Conservation (phyloP, 2,797 vertebrate genomes). For the Dermochelys coriacea region DNA sequence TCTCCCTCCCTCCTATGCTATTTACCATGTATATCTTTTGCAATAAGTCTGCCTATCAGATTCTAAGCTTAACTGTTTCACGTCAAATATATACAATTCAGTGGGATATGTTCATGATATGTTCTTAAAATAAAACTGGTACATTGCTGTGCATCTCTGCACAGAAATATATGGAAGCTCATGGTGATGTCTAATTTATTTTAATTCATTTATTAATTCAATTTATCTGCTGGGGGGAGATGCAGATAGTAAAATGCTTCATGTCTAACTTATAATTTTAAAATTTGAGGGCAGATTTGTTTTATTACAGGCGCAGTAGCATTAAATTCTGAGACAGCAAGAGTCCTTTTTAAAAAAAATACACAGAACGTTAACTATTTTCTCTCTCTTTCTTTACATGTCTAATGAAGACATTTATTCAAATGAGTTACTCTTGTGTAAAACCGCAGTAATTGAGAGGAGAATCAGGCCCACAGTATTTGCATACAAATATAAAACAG, state of each 20-base stretch:
- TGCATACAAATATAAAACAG: background rate
- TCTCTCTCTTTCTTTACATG: rapidly evolving
- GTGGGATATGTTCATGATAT: background rate
- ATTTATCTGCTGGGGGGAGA: background rate
- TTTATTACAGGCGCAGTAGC: background rate
- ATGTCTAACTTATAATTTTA: background rate
- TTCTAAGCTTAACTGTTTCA: background rate
- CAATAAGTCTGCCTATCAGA: background rate
- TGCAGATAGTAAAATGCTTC: background rate
- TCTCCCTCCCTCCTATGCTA: background rate
- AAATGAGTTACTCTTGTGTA: background rate
- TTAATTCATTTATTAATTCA: background rate
- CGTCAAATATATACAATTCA: background rate
- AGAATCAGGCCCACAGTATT: background rate
- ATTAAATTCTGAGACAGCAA: background rate
- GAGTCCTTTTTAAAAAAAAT: background rate
- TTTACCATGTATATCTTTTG: background rate
- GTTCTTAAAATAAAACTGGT: rapidly evolving
- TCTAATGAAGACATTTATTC: background rate
- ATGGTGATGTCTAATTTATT: background rate
- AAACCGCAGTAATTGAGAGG: background rate
- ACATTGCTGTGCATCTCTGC: background rate
- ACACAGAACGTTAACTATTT: background rate
- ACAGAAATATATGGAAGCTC: background rate
- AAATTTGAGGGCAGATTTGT: background rate